Percentiles rank a stretch among this genome's conserved stretches.
Conservation (phyloP, 2,888 invertebrate species). For the Watsonalla cultraria region DNA sequence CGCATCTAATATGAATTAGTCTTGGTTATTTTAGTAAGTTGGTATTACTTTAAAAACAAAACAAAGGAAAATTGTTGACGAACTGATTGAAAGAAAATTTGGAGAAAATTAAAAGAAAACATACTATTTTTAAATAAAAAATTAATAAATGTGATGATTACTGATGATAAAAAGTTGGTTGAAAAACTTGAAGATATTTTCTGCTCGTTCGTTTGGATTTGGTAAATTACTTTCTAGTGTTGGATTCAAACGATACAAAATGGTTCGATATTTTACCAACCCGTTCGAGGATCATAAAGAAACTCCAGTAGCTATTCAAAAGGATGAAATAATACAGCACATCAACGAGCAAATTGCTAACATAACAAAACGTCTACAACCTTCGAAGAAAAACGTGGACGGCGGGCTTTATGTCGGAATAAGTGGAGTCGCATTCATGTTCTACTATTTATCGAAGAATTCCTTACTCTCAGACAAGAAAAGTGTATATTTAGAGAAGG, state of each 20-base stretch:
- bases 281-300: slow-evolving; percentile 51
- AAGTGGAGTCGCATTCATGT: slow-evolving; percentile 87
- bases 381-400: slow-evolving; percentile 65
- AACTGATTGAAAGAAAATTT: slow-evolving; percentile 1
- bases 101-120: not conserved
- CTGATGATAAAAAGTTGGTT: slow-evolving; percentile 29
- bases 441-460: slow-evolving; percentile 82
- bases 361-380: slow-evolving; percentile 53
- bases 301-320: slow-evolving; percentile 25
- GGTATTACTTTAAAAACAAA: not conserved
- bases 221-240: slow-evolving; percentile 28
- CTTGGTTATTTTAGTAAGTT: too few relatives aligned
- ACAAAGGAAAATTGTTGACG: slow-evolving; percentile 6
- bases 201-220: slow-evolving; percentile 23
- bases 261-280: slow-evolving; percentile 67
- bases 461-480: slow-evolving; percentile 63
- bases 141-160: not conserved
- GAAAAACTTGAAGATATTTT: slow-evolving; percentile 13
- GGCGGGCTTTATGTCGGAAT: slow-evolving; percentile 84
- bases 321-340: slow-evolving; percentile 36
- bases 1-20: too few relatives aligned
- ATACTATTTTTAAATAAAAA: not conserved
- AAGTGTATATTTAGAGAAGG: slow-evolving; percentile 75
- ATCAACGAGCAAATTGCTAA: slow-evolving; percentile 50
- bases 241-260: too few relatives aligned